A percentile compares a stretch with the other conserved stretches of the same genome.
Evolutionary conservation across 2,113 vertebrate species (phyloP).

Genomic region (Lepisosteus oculatus): DNA sequence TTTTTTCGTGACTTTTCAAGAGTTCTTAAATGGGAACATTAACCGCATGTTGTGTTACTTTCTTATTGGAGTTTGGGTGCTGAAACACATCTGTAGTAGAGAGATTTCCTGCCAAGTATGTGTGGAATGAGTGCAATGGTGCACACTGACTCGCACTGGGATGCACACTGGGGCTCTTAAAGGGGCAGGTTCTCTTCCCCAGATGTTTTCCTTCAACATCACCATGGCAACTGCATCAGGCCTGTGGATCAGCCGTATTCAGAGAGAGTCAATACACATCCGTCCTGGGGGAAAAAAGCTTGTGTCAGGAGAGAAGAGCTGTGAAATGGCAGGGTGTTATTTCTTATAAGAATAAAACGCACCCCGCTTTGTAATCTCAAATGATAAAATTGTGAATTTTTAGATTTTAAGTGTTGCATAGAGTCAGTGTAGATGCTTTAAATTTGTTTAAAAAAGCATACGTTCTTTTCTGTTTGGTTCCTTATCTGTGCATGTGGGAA

Average conservation of each 20-base stretch:
- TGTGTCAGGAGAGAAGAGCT: too few relatives aligned
- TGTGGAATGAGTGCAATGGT: conserved; percentile 1
- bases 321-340: too few relatives aligned
- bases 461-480: too few relatives aligned
- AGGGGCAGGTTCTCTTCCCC: neutral
- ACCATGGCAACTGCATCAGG: neutral
- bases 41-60: neutral
- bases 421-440: too few relatives aligned
- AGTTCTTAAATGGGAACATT: neutral
- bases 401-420: too few relatives aligned
- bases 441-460: too few relatives aligned
- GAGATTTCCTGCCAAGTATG: neutral
- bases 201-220: neutral
- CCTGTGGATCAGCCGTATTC: neutral
- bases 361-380: too few relatives aligned
- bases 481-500: too few relatives aligned
- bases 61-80: neutral
- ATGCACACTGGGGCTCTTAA: neutral
- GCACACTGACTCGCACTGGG: neutral
- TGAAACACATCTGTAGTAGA: neutral
- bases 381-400: too few relatives aligned
- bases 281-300: too few relatives aligned
- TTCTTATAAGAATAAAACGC: too few relatives aligned
- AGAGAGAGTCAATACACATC: neutral
- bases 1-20: neutral